Base-by-base conservation (phyloP, 2,113 vertebrate species). In the Caranx ignobilis region DNA sequence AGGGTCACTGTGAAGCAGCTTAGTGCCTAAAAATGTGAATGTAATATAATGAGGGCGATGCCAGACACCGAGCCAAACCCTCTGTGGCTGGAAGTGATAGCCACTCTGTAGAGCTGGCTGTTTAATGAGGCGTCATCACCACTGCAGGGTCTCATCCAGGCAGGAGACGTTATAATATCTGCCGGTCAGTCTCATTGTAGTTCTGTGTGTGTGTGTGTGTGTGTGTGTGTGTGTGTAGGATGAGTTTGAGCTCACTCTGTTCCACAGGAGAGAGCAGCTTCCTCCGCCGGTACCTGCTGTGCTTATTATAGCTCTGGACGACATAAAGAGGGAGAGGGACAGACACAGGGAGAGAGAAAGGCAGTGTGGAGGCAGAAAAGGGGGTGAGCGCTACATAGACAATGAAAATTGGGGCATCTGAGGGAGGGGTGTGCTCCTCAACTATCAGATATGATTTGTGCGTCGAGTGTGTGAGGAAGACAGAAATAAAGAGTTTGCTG, bases 251-350 rank as follows among this genome's bases (percentile, higher is more conserved):
- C 61, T 71, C 35, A 15, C 67, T 75, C 54, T 67, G 70, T 59
- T 83, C n/a, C 50, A 56, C 35, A 32, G 52, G 68, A 62, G 65
- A 41, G 47, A 76, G 39, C 52, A 31, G 85, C 63, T 71, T 79
- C 72, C 62, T 82, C 70, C 37, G 31, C 59, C 1, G 16, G 12
- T 73, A 85, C 79, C 79, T 72, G 76, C 81, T 57, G 75, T 31
- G 57, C 76, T 85, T 83, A 78, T 86, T 89, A 85, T 87, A 87
- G 89, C 81, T 80, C 71, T 41, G 60, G 82, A 67, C 10, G 57
- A 81, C 54, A 65, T 61, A 67, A 48, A 68, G 34, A 74, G 54
- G 34, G 2, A 18, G 73, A 77, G 2, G 15, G 73, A 77, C 10
- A 52, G 50, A 69, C 43, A 67, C 6, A 76, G n/a, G 64, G 4